These are phyloP conservation scores for Rhea pennata DNA, from an alignment of 2,113 vertebrate species.

Conservation along the genomic window DNA sequence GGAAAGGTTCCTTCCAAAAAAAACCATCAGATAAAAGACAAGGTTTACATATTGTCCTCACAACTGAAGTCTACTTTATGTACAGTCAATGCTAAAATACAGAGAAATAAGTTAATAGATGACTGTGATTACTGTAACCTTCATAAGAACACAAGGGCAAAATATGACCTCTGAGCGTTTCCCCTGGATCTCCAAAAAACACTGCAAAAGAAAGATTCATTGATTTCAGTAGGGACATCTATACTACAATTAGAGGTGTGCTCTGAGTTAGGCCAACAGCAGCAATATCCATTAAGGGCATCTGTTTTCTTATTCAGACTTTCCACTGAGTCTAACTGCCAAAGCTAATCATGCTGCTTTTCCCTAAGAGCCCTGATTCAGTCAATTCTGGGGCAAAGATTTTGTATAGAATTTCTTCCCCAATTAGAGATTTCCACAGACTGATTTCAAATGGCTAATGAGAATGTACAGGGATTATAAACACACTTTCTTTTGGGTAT, in stretches of 20 bases:
- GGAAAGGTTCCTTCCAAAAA: not conserved
- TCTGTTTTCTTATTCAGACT: conserved; percentile 27
- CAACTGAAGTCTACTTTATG: not conserved
- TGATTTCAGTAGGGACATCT: not conserved
- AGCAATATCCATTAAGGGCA: not conserved
- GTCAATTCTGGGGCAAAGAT: conserved; percentile 69
- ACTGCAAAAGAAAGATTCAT: not conserved
- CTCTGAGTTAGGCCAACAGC: conserved; percentile 6
- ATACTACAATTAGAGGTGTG: not conserved
- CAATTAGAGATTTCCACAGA: conserved; percentile 61
- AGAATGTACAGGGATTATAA: conserved; percentile 66
- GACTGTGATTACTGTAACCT: not conserved
- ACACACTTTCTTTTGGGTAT: conserved; percentile 56
- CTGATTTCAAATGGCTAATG: conserved; percentile 55
- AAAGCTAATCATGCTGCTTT: conserved; percentile 57
- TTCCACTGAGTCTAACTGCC: conserved; percentile 47
- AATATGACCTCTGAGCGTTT: not conserved
- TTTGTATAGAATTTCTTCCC: conserved; percentile 68
- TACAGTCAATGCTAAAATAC: not conserved
- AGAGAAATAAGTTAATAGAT: not conserved
- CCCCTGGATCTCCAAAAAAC: not conserved
- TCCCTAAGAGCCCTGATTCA: conserved; percentile 61
- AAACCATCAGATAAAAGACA: not conserved
- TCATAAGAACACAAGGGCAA: not conserved
- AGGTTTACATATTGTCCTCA: not conserved